phyloP scores from a whole-genome alignment of 2,888 invertebrate species.

The Tethea ocularis region DNA sequence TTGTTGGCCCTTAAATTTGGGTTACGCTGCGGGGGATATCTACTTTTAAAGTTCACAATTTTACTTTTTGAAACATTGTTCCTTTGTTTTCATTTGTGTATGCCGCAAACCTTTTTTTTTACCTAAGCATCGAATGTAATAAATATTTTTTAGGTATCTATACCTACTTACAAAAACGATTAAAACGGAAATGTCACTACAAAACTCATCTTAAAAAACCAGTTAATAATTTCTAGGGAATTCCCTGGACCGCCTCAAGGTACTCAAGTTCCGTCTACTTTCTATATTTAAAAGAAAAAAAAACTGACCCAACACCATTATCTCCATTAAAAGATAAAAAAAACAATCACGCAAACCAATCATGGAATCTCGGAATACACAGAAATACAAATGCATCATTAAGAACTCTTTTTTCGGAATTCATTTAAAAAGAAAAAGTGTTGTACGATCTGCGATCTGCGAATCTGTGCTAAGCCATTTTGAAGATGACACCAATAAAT shows the following conservation, averaged over 20 bases:
- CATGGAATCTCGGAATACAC: background rate
- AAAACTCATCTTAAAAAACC: background rate
- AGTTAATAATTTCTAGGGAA: background rate
- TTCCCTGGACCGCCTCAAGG: background rate
- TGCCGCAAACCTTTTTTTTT: too few species aligned
- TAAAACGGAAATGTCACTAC: too few species aligned
- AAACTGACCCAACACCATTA: background rate
- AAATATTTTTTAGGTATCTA: too few species aligned
- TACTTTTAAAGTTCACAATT: too few species aligned
- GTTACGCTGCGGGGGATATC: too few species aligned
- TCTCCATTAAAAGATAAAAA: background rate
- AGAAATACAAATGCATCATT: background rate
- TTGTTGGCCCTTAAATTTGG: too few species aligned
- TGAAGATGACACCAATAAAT: background rate
- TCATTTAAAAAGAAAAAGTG: background rate
- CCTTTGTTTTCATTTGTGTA: too few species aligned
- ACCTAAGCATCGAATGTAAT: too few species aligned
- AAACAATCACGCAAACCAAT: conserved; percentile 2
- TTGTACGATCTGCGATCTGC: too few species aligned
- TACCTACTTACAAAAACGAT: too few species aligned
- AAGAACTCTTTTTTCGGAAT: background rate
- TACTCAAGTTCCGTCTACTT: background rate
- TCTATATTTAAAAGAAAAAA: background rate
- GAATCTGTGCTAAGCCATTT: background rate
- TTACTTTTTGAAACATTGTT: too few species aligned